Base-by-base conservation (phyloP, 2,113 vertebrate genomes). In the Hippocampus mohnikei region DNA sequence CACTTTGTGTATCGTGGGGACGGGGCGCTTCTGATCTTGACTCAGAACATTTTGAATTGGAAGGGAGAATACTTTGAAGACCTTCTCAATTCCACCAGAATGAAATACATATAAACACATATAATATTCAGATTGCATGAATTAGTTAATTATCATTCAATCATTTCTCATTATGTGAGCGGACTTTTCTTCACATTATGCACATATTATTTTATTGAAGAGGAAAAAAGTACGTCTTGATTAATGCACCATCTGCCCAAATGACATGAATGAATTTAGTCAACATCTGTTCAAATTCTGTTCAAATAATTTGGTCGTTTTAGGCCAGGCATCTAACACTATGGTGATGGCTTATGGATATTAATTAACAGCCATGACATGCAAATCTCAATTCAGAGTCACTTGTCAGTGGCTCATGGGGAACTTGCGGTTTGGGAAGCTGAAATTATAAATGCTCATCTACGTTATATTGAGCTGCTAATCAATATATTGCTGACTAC, bases 361-460 rank as follows among this genome's bases (percentile, higher is more conserved):
- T 20, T 5, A 6, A 23, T 55, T 55, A 55, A n/a, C 3, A 55
- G 52, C 2, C 52, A n/a, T 56, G n/a, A 56, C 50, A 52, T 21
- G 8, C 50, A 52, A 9, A 52, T 52, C 20, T 20, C 20, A 2
- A 7, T 52, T 56, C 53, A 23, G 53, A 25, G n/a, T 56, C 53
- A 56, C 11, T 25, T 23, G 8, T 25, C 1, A 56, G 10, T 56
- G 53, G n/a, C 25, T 56, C 4, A 56, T 23, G 53, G 40, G n/a
- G 27, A 56, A 70, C 65, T 16, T 53, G 9, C 8, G 33, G 60
- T 41, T 62, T 40, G 21, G 9, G 18, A 9, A 62, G 33, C 18
- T 62, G 33, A 62, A 40, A 62, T 40, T 62, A 40, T n/a, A 62
- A 52, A 62, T 62, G 33, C 60, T 40, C 20, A 62, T 40, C 29